These are phyloP conservation scores for Parus major DNA, from an alignment of 2,113 vertebrate species.

Conservation along the genomic window DNA sequence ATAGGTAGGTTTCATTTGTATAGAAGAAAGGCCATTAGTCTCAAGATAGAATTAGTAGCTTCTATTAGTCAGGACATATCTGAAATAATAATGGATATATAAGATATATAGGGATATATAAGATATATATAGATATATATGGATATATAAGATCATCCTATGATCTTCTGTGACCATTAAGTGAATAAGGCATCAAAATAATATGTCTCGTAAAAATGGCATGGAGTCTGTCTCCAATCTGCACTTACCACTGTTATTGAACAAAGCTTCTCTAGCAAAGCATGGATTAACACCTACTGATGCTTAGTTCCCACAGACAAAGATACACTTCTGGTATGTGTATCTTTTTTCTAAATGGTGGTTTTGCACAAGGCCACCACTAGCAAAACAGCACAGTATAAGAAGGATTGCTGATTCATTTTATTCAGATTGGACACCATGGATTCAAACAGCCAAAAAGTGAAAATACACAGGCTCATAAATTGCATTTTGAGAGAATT, in stretches of 20 bases:
- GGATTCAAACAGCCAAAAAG: background rate
- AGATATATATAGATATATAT: too few species aligned
- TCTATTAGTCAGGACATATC: background rate
- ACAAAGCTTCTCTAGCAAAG: background rate
- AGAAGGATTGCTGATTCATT: background rate
- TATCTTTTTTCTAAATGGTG: background rate
- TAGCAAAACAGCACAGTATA: background rate
- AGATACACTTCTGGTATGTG: background rate
- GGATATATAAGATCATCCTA: background rate
- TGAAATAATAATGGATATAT: background rate
- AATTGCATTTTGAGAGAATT: constrained; percentile 15
- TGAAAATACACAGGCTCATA: background rate
- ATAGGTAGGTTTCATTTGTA: background rate
- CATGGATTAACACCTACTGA: background rate
- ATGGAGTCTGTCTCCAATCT: background rate
- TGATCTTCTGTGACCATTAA: background rate
- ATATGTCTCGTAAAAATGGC: background rate
- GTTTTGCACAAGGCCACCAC: background rate
- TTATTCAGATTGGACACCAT: background rate
- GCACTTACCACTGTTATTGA: background rate
- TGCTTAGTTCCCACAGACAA: background rate
- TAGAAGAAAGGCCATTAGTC: background rate
- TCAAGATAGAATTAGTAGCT: background rate
- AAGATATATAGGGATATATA: too few species aligned
- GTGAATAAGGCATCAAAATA: constrained; percentile 41